Base-by-base conservation (phyloP, 2,888 invertebrate genomes). In the Melieria crassipennis region DNA sequence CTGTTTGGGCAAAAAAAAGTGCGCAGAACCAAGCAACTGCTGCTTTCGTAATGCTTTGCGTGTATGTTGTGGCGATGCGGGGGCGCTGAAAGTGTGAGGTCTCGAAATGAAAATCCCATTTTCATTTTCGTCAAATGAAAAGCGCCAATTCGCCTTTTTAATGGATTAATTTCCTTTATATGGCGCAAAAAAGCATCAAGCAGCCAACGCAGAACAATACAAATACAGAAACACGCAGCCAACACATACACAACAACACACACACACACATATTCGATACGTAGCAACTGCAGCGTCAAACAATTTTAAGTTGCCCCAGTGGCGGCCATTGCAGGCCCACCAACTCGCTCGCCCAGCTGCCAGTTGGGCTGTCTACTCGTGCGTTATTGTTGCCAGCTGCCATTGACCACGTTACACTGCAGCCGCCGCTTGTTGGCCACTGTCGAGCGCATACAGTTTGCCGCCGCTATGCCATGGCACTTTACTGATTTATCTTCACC, bases 81-180 rank as follows among this genome's bases (percentile, higher is more conserved):
- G 5, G 52, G 5, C 13, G 11, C 30, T 30, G 30, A 7, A 52
- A 9, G 52, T n/a, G 52, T 52, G 13, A n/a, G 52, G n/a, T 13
- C 5, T 9, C 16, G 46, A 56, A 65, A 65, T 56, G 46, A 56
- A 52, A 56, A 65, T 65, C 57, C 65, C 63, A 69, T 69, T 69
- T 70, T 69, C 46, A 67, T 65, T 65, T 68, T 65, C 65, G 62
- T 66, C 70, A 73, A 30, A 64, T 69, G 64, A 63, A 60, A 68
- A 71, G 52, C 69, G 63, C 65, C 72, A 73, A 70, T 75, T 71
- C 71, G 50, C 67, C 70, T 72, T 30, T 76, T 74, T 72, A 74
- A 75, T 74, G 72, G 72, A 76, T 75, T 74, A 73, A 76, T 75
- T 76, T 75, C 67, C 73, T 73, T 74, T 75, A 70, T 69, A 61